Evolutionary conservation across 1,140 invertebrate genomes (phyloP).

Genomic region (Diorhabda carinulata): DNA sequence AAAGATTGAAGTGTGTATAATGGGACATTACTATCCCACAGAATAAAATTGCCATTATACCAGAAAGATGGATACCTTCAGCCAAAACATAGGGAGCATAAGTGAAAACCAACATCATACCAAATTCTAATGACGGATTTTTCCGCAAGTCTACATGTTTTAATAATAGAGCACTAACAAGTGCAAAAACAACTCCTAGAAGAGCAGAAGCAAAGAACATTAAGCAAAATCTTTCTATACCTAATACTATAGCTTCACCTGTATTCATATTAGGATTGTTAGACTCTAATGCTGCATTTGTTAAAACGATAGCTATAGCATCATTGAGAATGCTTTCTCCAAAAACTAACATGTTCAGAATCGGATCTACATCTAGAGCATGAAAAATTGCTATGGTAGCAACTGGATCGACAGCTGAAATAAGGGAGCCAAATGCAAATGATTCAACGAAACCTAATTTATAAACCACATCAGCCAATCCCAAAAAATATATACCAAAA

Average conservation of each 20-base stretch:
- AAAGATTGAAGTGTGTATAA: constrained; percentile 98
- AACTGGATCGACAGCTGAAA: constrained; percentile 98
- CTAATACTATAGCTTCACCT: constrained; percentile 83
- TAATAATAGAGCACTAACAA: constrained; percentile 88
- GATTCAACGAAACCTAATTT: constrained; percentile 91
- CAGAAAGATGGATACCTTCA: constrained; percentile 93
- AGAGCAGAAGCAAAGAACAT: constrained; percentile 99
- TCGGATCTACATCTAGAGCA: constrained; percentile 90
- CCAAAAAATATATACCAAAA: constrained; percentile 90
- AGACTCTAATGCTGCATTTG: constrained; percentile 79
- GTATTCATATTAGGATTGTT: constrained; percentile 68
- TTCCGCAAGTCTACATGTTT: constrained; percentile 96
- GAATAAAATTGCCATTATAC: constrained; percentile 99
- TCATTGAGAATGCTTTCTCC: constrained; percentile 98
- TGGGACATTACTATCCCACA: constrained; percentile 99
- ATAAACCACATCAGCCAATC: constrained; percentile 85
- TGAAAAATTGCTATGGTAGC: constrained; percentile 98
- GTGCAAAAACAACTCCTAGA: constrained; percentile 92
- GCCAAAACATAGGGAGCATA: constrained; percentile 97
- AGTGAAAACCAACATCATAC: constrained; percentile 96
- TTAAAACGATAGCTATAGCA: constrained; percentile 96
- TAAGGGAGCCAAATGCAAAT: constrained; percentile 96
- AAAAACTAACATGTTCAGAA: constrained; percentile 98
- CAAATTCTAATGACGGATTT: constrained; percentile 97
- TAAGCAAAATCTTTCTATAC: constrained; percentile 86